These are phyloP conservation scores for Galerucella nymphaeae DNA, from an alignment of 2,888 invertebrate genomes.

Conservation along the genomic window DNA sequence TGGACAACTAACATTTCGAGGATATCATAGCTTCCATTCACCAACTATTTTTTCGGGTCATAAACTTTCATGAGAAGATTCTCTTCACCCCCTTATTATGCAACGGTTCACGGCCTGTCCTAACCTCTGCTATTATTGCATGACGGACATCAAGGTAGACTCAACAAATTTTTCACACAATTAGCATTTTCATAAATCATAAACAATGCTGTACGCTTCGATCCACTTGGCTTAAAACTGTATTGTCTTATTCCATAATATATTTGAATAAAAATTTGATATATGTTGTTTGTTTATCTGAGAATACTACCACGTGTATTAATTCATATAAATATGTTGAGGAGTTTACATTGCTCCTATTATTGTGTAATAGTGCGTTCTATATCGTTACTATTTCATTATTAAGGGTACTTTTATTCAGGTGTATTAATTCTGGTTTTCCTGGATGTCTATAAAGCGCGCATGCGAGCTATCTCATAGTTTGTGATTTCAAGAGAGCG, in stretches of 20 bases:
- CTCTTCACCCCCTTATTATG: slow-evolving; percentile 9
- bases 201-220: slow-evolving; percentile 33
- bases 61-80: slow-evolving; percentile 12
- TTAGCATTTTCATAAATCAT: slow-evolving; percentile 31
- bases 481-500: too few relatives aligned
- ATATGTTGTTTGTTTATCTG: background rate
- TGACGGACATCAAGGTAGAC: slow-evolving; percentile 91
- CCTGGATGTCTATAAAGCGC: too few relatives aligned
- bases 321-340: background rate
- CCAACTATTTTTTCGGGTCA: background rate
- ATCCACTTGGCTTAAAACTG: slow-evolving; percentile 21
- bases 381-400: too few relatives aligned
- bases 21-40: background rate
- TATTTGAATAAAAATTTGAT: slow-evolving; percentile 1
- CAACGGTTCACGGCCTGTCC: slow-evolving; percentile 94
- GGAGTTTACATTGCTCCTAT: background rate
- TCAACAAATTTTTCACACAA: slow-evolving; percentile 37
- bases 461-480: too few relatives aligned
- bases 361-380: background rate
- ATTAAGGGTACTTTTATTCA: too few relatives aligned
- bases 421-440: too few relatives aligned
- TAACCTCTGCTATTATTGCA: slow-evolving; percentile 96
- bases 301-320: slow-evolving; percentile 1
- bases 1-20: background rate
- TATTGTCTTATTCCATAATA: slow-evolving; percentile 12